A percentile compares a stretch with the other conserved stretches of the same genome.
phyloP scores from a whole-genome alignment of 2,888 invertebrate genomes.

The Drosophila multiciliata region DNA sequence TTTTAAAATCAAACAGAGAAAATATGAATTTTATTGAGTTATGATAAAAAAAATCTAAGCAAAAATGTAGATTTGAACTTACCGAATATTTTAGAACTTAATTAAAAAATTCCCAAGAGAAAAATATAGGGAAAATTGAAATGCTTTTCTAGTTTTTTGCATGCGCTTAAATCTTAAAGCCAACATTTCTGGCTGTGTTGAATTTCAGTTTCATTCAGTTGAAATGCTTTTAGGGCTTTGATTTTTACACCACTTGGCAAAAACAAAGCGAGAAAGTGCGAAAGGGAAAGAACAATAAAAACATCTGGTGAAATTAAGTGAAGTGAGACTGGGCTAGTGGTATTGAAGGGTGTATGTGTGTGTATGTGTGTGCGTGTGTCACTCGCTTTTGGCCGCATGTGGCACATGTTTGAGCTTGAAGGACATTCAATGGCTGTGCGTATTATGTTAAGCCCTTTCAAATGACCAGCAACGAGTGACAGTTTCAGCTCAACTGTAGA shows the following conservation, averaged over 20 bases:
- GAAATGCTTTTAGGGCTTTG: conserved; percentile 66
- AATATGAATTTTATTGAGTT: conserved; percentile 60
- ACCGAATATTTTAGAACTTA: neutral
- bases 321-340: conserved; percentile 1
- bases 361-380: conserved; percentile 51
- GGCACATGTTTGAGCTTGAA: conserved; percentile 62
- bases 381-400: conserved; percentile 51
- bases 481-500: conserved; percentile 26
- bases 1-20: conserved; percentile 28
- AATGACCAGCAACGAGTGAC: conserved; percentile 66
- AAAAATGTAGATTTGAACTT: conserved; percentile 11
- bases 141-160: neutral
- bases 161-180: conserved; percentile 17
- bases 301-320: conserved; percentile 15
- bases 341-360: conserved; percentile 21
- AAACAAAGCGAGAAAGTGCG: conserved; percentile 48
- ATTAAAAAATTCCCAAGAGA: conserved; percentile 2
- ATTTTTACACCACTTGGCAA: conserved; percentile 45
- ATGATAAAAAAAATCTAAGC: conserved; percentile 41
- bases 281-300: conserved; percentile 40
- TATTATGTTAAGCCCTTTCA: conserved; percentile 77
- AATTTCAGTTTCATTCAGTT: conserved; percentile 47
- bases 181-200: conserved; percentile 9
- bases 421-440: conserved; percentile 69
- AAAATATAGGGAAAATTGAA: neutral